phyloP scores from a whole-genome alignment of 2,113 vertebrate species.

The Channa argus region DNA sequence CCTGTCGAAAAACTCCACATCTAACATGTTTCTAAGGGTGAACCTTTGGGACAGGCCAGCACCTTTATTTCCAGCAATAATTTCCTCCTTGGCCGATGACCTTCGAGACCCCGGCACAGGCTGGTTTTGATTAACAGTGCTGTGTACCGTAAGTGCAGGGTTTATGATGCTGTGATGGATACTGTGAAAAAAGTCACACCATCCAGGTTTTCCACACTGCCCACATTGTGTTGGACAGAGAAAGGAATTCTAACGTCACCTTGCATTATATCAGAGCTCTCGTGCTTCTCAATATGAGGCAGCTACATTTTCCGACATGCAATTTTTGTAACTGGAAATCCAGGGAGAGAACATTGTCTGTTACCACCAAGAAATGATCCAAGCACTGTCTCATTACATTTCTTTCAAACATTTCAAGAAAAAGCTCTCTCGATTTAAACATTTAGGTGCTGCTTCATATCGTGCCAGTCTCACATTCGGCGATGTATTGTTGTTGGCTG shows the following conservation, averaged over 20 bases:
- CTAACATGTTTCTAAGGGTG: conserved; percentile 33
- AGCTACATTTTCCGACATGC: conserved; percentile 64
- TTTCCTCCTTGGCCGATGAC: conserved; percentile 76
- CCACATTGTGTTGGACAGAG: conserved; percentile 61
- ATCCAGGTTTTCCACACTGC: conserved; percentile 76
- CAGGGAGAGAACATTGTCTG: conserved; percentile 62
- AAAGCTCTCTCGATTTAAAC: conserved; percentile 52
- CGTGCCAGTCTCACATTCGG: conserved; percentile 65
- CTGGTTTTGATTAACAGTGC: conserved; percentile 78
- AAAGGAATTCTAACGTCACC: conserved; percentile 72
- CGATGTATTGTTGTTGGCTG: conserved; percentile 76
- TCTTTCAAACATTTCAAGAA: conserved; percentile 65
- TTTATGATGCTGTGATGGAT: conserved; percentile 85
- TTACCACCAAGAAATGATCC: conserved; percentile 57
- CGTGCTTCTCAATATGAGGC: conserved; percentile 64
- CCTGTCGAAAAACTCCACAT: conserved; percentile 61
- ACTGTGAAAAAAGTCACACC: conserved; percentile 80
- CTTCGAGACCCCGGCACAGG: conserved; percentile 53
- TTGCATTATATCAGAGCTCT: conserved; percentile 65
- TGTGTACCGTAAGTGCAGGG: conserved; percentile 79
- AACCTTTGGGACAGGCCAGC: conserved; percentile 50
- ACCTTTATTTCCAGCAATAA: conserved; percentile 78
- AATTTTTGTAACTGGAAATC: conserved; percentile 59
- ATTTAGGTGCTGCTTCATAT: conserved; percentile 48
- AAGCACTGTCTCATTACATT: conserved; percentile 66